These are phyloP conservation scores for Petaurus breviceps DNA, from an alignment of 2,113 vertebrate genomes.

Conservation along the genomic window DNA sequence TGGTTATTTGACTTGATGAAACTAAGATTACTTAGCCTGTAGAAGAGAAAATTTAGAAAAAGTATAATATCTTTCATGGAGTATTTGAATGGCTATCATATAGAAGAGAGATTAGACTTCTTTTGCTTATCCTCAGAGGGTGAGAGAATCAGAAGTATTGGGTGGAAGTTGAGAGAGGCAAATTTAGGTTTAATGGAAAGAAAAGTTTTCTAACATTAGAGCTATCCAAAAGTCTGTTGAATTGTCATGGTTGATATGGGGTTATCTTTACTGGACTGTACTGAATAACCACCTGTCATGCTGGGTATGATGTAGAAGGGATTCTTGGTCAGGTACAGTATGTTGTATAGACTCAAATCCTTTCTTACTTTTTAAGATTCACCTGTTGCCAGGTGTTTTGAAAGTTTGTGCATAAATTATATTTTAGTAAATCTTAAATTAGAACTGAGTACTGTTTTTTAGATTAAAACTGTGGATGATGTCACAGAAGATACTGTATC, in stretches of 20 bases:
- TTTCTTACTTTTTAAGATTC: neutral
- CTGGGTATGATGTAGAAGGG: neutral
- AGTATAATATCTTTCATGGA: neutral
- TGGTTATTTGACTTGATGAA: neutral
- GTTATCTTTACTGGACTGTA: neutral
- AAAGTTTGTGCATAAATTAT: neutral
- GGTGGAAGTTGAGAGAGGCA: neutral
- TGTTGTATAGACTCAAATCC: neutral
- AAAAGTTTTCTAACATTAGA: neutral
- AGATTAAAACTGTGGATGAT: neutral
- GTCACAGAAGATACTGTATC: neutral
- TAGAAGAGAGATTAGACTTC: neutral
- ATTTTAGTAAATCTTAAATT: neutral
- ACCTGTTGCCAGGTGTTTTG: neutral
- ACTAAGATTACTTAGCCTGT: neutral
- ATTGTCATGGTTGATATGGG: neutral
- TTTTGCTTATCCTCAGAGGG: neutral
- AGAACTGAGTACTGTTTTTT: neutral
- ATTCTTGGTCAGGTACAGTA: neutral
- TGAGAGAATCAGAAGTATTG: neutral
- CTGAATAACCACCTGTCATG: neutral
- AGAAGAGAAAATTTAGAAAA: neutral
- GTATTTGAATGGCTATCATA: neutral
- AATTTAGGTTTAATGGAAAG: neutral
- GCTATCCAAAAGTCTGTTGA: neutral